These are phyloP conservation scores for Leptatherina wallacei DNA, from an alignment of 2,797 vertebrate genomes.

Conservation along the genomic window DNA sequence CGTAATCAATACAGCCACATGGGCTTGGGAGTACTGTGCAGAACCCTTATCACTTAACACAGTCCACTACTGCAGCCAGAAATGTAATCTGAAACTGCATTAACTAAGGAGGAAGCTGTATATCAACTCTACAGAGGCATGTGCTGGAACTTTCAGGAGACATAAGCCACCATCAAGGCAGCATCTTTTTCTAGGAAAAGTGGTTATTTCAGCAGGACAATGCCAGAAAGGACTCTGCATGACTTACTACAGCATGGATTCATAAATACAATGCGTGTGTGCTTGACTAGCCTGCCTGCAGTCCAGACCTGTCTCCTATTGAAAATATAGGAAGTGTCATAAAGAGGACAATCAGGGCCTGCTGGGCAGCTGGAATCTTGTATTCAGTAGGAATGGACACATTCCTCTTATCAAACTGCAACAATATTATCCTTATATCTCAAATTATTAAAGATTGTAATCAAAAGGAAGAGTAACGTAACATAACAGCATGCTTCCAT, in stretches of 20 bases:
- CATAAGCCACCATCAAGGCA: background rate
- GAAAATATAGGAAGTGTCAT: background rate
- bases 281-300: background rate
- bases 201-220: background rate
- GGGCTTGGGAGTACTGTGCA: background rate
- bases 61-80: background rate
- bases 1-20: background rate
- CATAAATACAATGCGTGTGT: background rate
- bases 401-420: too few species aligned
- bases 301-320: background rate
- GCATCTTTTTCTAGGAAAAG: background rate
- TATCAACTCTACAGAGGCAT: background rate
- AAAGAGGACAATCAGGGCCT: background rate
- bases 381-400: too few species aligned
- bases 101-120: background rate
- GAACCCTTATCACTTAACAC: background rate
- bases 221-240: background rate
- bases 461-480: too few species aligned
- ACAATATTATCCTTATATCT: too few species aligned
- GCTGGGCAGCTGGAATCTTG: too few species aligned
- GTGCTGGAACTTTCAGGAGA: background rate
- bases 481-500: too few species aligned
- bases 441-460: too few species aligned
- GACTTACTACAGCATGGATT: background rate
- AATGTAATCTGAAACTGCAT: background rate